Evolutionary conservation across 2,113 vertebrate species (phyloP), one percentile per base, ranked within the genome.

Genomic region (Thryonomys swinderianus): DNA sequence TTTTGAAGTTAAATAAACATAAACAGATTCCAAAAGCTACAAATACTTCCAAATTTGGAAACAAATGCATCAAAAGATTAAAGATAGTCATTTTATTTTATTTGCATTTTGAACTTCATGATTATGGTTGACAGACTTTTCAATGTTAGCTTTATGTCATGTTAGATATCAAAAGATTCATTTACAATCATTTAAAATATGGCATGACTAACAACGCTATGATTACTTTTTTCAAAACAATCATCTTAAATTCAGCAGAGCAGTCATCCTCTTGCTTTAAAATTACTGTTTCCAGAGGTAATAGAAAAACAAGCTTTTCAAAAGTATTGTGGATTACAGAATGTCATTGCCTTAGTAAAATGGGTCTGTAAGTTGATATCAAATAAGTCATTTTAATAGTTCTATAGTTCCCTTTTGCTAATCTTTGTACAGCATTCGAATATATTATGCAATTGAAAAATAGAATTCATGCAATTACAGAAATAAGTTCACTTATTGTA

Each of bases 91-190:
- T 96, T 97, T 97, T 84, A 96, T 34, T 79, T 80, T 94, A 90
- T 95, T 88, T 96, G 93, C 78, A 96, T 94, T 55, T 88, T 92
- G 93, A 95, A 78, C 42, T 96, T 61, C 81, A 95, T 89, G 88
- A 96, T 90, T 94, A 94, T 81, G 34, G 78, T 93, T 98, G 97
- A 97, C 94, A 96, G 80, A 96, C 93, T 96, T 97, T 95, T 95
- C 95, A 79, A 95, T 97, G 97, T 55, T 27, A 27, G 62, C 92
- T 97, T 97, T 95, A 97, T 97, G 66, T 80, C 93, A 82, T 90
- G 80, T 83, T 92, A 85, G 95, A 85, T 87, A 96, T 96, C 88
- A 97, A 95, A 97, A 96, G 90, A 90, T 45, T 90, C 82, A 96
- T 95, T 79, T 96, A 97, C 9, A 97, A 96, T 94, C 73, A 95